A percentile compares a stretch with the other conserved stretches of the same genome.
Conservation (phyloP, 2,888 invertebrate species). For the Flexamia atlantica region DNA sequence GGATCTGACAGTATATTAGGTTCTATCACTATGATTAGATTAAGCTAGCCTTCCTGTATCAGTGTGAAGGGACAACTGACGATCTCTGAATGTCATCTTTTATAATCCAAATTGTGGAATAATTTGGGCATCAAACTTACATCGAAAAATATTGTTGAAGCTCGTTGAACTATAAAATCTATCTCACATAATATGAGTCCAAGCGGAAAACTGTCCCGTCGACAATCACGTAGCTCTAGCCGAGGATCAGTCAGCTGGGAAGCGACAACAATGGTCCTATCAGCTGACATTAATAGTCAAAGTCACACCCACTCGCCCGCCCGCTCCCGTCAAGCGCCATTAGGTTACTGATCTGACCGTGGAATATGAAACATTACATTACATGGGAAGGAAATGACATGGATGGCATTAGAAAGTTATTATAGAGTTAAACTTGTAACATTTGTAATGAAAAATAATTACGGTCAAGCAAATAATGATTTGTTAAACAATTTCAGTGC, state of each 20-base stretch:
- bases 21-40: constrained; percentile 3
- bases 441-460: too few relatives aligned
- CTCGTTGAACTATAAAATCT: too few relatives aligned
- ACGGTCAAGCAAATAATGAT: too few relatives aligned
- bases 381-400: neutral
- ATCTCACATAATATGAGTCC: neutral
- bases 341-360: constrained; percentile 15
- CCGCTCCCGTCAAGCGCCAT: neutral
- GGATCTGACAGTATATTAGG: constrained; percentile 18
- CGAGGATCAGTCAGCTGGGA: constrained; percentile 14
- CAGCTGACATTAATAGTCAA: constrained; percentile 40
- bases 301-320: constrained; percentile 21
- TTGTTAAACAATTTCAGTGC: too few relatives aligned
- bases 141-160: too few relatives aligned
- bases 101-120: too few relatives aligned
- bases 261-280: constrained; percentile 41
- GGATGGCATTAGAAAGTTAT: too few relatives aligned
- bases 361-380: constrained; percentile 16
- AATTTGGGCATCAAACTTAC: too few relatives aligned
- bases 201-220: constrained; percentile 5
- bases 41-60: neutral
- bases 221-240: neutral
- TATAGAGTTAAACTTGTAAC: too few relatives aligned
- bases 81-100: too few relatives aligned
- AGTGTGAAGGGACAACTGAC: too few relatives aligned